Percentiles rank a stretch among this genome's conserved stretches.
These are phyloP conservation scores for Galemys pyrenaicus DNA, from an alignment of 2,113 vertebrate genomes.

Conservation along the genomic window DNA sequence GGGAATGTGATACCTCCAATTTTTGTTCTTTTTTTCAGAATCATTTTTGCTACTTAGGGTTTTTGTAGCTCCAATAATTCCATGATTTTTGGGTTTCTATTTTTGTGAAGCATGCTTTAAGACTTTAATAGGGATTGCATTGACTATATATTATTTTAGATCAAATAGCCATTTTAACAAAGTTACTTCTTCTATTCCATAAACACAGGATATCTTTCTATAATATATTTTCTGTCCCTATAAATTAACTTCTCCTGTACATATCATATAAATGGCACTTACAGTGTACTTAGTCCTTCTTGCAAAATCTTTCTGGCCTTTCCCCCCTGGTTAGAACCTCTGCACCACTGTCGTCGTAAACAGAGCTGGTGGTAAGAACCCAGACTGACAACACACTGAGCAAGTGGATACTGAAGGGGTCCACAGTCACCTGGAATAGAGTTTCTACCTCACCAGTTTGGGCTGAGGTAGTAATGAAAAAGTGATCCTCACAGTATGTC, in stretches of 20 bases:
- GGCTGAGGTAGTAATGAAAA: background rate
- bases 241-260: background rate
- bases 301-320: too few relatives aligned
- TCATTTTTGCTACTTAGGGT: too few relatives aligned
- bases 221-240: background rate
- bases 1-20: background rate
- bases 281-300: background rate
- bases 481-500: background rate
- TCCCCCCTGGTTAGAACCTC: background rate
- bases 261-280: background rate
- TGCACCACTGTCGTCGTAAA: background rate
- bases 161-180: background rate
- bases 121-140: background rate
- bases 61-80: background rate
- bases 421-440: background rate
- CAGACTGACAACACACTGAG: background rate
- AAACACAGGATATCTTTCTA: background rate
- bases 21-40: background rate
- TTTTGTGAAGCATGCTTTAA: background rate
- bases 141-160: background rate
- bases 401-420: background rate
- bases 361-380: background rate
- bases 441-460: background rate
- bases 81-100: background rate
- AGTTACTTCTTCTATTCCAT: background rate